These are phyloP conservation scores for Etheostoma nigrum DNA, from an alignment of 2,797 vertebrate genomes.

Conservation along the genomic window DNA sequence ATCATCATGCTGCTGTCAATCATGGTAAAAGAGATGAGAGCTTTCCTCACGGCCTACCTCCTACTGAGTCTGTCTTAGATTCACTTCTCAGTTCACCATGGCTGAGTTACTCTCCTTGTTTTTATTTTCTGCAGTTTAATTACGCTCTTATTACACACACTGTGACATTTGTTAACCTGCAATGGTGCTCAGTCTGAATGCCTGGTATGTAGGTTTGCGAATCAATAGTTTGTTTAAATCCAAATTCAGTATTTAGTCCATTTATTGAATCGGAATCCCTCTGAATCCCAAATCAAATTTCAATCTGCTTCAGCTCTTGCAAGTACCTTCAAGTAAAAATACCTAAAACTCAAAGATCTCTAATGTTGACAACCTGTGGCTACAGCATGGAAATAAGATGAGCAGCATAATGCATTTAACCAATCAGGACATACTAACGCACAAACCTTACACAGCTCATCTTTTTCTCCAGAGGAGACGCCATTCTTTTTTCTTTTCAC, in stretches of 20 bases:
- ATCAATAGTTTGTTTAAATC: conserved; percentile 1
- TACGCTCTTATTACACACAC: background rate
- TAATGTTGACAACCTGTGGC: background rate
- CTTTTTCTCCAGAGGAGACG: no score
- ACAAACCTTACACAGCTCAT: no score
- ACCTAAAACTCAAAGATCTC: background rate
- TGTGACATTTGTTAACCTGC: background rate
- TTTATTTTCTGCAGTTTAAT: conserved; percentile 6
- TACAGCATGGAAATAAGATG: background rate
- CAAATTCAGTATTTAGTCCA: background rate
- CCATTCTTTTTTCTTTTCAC: no score
- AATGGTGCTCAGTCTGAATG: background rate
- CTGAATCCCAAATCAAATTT: background rate
- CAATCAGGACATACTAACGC: background rate
- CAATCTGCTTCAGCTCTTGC: background rate
- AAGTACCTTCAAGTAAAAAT: background rate
- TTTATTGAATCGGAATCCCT: background rate
- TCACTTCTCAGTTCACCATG: conserved; percentile 23
- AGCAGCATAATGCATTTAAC: background rate
- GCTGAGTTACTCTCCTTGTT: conserved; percentile 31
- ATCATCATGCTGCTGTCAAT: conserved; percentile 78
- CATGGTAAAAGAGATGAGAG: conserved; percentile 62
- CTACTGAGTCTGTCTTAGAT: conserved; percentile 43
- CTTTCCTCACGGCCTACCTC: conserved; percentile 49
- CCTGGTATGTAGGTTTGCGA: background rate